Evolutionary conservation across 2,797 vertebrate genomes (phyloP), one percentile per base, ranked within the genome.

Genomic region (Fistularia commersonii): DNA sequence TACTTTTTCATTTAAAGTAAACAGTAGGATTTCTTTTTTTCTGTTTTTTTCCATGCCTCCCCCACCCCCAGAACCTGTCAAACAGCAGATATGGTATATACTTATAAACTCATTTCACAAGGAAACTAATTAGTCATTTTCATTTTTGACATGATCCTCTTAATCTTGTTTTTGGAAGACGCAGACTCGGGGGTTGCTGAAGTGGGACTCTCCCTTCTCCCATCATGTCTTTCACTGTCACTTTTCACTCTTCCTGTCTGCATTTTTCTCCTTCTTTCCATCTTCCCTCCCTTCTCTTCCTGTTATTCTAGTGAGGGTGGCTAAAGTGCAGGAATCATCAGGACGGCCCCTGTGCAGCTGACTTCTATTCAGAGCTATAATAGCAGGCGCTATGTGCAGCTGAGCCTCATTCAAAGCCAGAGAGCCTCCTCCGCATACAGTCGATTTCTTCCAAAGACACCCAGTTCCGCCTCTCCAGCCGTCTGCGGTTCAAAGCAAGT

Each of bases 281-380:
- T 8, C 45, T 59, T 35, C 1, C 39, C 14, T 12, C 33, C 41
- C 1, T n/a, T 46, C 55, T 47, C 69, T 76, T 81, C 72, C 77
- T 74, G 62, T 66, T 54, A 45, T 76, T 76, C 72, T 14, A 60
- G 32, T 31, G 47, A 49, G 48, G 51, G 38, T 47, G 64, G 58
- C 66, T 64, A 13, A 69, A 78, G 67, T 71, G 66, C 60, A 58
- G 51, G 57, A 64, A 52, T 64, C 61, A 54, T 77, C 49, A 41
- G 67, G 60, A 42, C 61, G 44, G 63, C 51, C 62, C 31, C 1
- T 14, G 52, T 77, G 81, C 80, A 85, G 78, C 82, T 85, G 83
- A 82, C 55, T 66, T 57, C 74, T 62, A 53, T 82, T 84, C 80
- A 81, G 14, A 51, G 61, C 54, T 6, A 1, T 63, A 72, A 71